Conservation (phyloP, 2,113 vertebrate genomes). For the Otis tarda region DNA sequence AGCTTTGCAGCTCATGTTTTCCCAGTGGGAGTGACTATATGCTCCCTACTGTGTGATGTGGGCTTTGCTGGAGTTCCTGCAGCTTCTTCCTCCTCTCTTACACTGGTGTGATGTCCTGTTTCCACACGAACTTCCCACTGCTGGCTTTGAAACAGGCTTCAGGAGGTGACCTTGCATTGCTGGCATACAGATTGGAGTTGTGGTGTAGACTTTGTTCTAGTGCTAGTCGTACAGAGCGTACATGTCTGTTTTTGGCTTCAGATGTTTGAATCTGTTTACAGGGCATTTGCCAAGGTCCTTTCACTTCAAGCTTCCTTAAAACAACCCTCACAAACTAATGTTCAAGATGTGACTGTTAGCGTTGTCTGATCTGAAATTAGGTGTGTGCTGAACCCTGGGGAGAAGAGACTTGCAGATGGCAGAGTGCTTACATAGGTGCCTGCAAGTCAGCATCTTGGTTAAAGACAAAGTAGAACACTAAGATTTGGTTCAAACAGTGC, state of each 20-base stretch:
- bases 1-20: not conserved
- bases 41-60: not conserved
- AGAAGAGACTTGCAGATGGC: not conserved
- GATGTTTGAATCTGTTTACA: not conserved
- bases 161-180: not conserved
- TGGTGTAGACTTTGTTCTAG: not conserved
- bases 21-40: accelerated
- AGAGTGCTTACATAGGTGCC: not conserved
- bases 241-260: not conserved
- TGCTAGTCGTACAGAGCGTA: not conserved
- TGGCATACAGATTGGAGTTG: not conserved
- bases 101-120: not conserved
- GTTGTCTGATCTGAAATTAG: not conserved
- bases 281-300: not conserved
- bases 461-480: not conserved
- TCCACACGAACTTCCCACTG: not conserved
- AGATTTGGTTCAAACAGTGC: not conserved
- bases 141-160: not conserved
- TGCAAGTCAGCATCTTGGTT: not conserved
- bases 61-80: not conserved
- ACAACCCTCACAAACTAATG: not conserved
- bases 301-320: not conserved
- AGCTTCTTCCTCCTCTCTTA: not conserved
- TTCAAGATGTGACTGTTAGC: not conserved
- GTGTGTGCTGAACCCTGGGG: not conserved